These are phyloP conservation scores for Lamprotornis superbus DNA, from an alignment of 2,113 vertebrate species.

Conservation along the genomic window DNA sequence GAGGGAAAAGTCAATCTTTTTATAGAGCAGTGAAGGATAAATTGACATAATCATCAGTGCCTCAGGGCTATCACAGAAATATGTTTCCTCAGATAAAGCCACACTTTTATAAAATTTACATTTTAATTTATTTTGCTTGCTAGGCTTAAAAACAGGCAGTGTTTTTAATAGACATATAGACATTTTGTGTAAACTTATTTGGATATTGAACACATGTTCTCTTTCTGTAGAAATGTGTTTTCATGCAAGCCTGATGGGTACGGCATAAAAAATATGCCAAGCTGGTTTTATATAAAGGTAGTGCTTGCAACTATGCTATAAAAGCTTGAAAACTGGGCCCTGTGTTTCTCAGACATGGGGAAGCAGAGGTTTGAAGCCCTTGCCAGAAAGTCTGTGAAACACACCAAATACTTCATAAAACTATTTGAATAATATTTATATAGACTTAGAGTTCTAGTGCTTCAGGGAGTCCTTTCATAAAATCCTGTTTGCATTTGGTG, in stretches of 20 bases:
- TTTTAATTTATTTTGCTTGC: neutral
- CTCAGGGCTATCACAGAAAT: neutral
- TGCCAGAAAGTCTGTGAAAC: neutral
- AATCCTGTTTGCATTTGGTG: neutral
- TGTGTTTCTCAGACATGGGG: neutral
- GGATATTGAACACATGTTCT: neutral
- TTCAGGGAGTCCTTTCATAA: neutral
- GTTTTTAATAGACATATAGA: neutral
- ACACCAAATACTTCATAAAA: neutral
- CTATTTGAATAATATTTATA: neutral
- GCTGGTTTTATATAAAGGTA: neutral
- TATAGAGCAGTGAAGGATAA: neutral
- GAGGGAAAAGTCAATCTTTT: neutral
- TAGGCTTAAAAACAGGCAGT: neutral
- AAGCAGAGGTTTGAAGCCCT: neutral
- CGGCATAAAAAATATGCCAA: neutral
- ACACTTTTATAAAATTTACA: neutral
- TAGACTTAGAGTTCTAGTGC: neutral
- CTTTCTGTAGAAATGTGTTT: neutral
- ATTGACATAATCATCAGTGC: neutral
- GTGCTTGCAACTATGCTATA: neutral
- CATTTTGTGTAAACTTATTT: neutral
- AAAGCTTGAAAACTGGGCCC: neutral
- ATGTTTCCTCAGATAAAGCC: neutral
- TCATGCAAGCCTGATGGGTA: neutral